A percentile compares a stretch with the other conserved stretches of the same genome.
Evolutionary conservation across 2,113 vertebrate species (phyloP).

Genomic region (Petroica traversi): DNA sequence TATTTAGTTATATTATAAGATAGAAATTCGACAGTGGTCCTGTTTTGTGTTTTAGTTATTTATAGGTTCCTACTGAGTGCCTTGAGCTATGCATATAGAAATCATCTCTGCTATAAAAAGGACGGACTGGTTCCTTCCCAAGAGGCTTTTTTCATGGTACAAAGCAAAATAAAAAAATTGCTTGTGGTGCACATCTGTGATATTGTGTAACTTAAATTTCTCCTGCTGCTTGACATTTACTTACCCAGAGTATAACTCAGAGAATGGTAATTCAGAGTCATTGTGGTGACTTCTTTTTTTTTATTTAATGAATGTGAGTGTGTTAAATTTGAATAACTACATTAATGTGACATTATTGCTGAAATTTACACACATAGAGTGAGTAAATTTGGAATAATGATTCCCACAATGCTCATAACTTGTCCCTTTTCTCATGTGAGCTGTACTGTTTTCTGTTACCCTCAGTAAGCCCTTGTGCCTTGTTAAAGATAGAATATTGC

Average conservation of each 20-base stretch:
- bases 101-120: slow-evolving; percentile 10
- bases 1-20: not conserved
- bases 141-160: not conserved
- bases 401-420: not conserved
- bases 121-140: not conserved
- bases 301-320: not conserved
- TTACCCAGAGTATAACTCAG: not conserved
- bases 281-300: not conserved
- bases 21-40: not conserved
- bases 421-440: not conserved
- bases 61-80: not conserved
- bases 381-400: not conserved
- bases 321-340: slow-evolving; percentile 28
- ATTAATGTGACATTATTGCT: slow-evolving; percentile 1
- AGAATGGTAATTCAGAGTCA: not conserved
- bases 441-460: not conserved
- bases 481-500: not conserved
- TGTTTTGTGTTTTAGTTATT: slow-evolving; percentile 17
- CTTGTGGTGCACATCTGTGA: slow-evolving; percentile 3
- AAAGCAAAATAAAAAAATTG: not conserved
- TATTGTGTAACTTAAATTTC: slow-evolving; percentile 23
- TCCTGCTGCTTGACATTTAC: slow-evolving; percentile 21
- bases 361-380: not conserved
- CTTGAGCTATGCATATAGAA: not conserved
- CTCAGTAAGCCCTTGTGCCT: not conserved